Percentiles rank a stretch among this genome's conserved stretches.
These are phyloP conservation scores for Oxyruncus cristatus DNA, from an alignment of 2,113 vertebrate species.

Conservation along the genomic window DNA sequence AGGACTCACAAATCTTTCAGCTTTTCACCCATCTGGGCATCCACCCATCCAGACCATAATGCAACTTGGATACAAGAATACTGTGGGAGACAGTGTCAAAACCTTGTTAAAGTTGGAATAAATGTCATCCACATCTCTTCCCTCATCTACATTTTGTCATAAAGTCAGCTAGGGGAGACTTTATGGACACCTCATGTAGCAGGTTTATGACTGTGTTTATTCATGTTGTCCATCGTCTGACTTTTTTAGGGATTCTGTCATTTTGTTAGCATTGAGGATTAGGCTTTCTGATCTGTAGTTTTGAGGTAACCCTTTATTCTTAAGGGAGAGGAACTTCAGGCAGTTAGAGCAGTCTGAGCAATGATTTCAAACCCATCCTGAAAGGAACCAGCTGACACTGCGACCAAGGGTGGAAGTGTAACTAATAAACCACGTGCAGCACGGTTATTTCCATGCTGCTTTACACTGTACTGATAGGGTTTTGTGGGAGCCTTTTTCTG, in stretches of 20 bases:
- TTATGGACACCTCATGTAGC: neutral
- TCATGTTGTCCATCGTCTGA: neutral
- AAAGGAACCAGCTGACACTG: neutral
- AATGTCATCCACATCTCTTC: neutral
- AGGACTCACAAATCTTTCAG: neutral
- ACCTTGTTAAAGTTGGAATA: neutral
- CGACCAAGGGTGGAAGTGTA: neutral
- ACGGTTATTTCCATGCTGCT: neutral
- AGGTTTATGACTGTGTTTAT: neutral
- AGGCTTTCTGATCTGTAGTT: neutral
- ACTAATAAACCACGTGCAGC: neutral
- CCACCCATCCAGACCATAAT: neutral
- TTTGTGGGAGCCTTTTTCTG: neutral
- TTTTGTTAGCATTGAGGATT: neutral
- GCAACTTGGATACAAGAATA: neutral
- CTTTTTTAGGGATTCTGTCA: neutral
- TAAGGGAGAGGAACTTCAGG: neutral
- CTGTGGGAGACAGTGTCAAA: neutral
- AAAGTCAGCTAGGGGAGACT: neutral
- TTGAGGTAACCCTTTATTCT: neutral
- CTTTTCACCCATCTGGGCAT: neutral
- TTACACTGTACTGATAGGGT: neutral
- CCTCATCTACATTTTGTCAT: neutral
- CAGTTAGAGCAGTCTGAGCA: neutral
- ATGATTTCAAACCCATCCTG: neutral